Evolutionary conservation across 2,113 vertebrate genomes (phyloP), one percentile per base, ranked within the genome.

Genomic region (Chamaea fasciata): DNA sequence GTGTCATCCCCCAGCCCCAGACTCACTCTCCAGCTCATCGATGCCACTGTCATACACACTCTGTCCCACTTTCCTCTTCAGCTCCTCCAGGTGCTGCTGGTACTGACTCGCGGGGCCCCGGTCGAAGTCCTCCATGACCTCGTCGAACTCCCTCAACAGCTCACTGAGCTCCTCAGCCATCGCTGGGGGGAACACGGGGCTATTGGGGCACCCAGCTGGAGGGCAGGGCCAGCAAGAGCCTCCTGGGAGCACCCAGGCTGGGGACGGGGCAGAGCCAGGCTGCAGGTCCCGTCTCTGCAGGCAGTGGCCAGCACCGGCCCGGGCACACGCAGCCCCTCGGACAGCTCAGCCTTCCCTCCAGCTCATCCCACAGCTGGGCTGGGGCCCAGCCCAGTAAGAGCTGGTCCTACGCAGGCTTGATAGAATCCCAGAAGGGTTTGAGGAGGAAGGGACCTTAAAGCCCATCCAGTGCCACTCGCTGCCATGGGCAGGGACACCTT

Each of bases 51-150:
- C 96, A 0, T 95, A 96, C 14, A 92, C 30, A 0, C 59, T 92
- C 42, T 67, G 85, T 3, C 47, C 68, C 0, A 18, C 68, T 69
- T 26, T 92, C 44, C 59, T 92, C 93, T 92, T 96, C 89, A 96
- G 78, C 81, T 96, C 96, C 65, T 95, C 83, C 93, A 95, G 47
- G 59, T 97, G 96, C 65, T 96, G 93, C 93, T 96, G 83, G 26
- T 93, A 97, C 5, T 76, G 93, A 8, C 50, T 20, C 0, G 41
- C 46, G 0, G 82, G 68, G 4, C 97, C 90, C 0, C 89, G 53
- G 4, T 65, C 93, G 0, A 97, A 96, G 75, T 94, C 96, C 70
- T 96, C 93, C 13, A 97, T 76, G 78, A 97, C 97, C 39, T 96
- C 83, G 0, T 96, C 78, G 0, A 97, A 96, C 78, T 97, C 97